These are phyloP conservation scores for Xylota segnis DNA, from an alignment of 2,888 invertebrate genomes.

Conservation along the genomic window DNA sequence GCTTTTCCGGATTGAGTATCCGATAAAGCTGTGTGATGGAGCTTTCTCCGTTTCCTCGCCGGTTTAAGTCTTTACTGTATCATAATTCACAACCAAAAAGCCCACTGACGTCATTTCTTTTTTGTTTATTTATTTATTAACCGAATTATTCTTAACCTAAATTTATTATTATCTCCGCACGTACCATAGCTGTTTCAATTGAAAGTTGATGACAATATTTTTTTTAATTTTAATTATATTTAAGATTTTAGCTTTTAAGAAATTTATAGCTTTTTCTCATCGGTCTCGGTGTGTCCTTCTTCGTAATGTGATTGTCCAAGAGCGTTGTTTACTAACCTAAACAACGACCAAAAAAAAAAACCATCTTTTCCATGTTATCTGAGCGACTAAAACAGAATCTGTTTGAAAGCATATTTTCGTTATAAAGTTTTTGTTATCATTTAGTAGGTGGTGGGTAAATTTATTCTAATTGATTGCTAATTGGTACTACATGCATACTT, in stretches of 20 bases:
- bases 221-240: slow-evolving; percentile 13
- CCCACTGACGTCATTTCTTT: background rate
- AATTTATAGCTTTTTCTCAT: slow-evolving; percentile 37
- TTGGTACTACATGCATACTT: background rate
- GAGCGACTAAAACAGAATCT: background rate
- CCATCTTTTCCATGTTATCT: background rate
- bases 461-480: slow-evolving; percentile 19
- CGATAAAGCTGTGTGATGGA: background rate
- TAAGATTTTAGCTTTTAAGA: slow-evolving; percentile 28
- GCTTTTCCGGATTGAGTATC: background rate
- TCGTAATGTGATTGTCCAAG: slow-evolving; percentile 51
- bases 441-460: slow-evolving; percentile 38
- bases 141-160: background rate
- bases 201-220: slow-evolving; percentile 42
- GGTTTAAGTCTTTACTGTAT: background rate
- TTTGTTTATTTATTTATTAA: too few species aligned
- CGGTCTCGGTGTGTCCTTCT: slow-evolving; percentile 52
- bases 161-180: background rate
- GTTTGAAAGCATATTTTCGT: slow-evolving; percentile 5
- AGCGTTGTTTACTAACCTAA: background rate
- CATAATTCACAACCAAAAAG: background rate
- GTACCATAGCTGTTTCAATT: slow-evolving; percentile 26
- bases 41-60: background rate
- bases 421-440: slow-evolving; percentile 37
- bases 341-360: background rate